Evolutionary conservation across 2,888 invertebrate genomes (phyloP).

Genomic region (Leucoma salicis): DNA sequence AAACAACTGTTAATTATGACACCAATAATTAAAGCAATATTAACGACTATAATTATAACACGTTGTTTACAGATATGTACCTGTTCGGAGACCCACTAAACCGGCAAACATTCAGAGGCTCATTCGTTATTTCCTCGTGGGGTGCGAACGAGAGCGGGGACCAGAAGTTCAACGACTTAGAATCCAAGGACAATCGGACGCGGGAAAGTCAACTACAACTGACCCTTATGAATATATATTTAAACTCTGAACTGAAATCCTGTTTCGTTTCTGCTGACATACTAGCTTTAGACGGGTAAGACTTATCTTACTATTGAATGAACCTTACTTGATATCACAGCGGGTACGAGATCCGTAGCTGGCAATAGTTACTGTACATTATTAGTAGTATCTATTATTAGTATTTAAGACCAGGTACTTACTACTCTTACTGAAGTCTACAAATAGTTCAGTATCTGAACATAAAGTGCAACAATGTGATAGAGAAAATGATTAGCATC

Average conservation of each 20-base stretch:
- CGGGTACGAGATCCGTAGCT: too few species aligned
- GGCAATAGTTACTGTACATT: too few species aligned
- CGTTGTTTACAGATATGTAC: constrained; percentile 86
- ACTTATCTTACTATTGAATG: constrained; percentile 13
- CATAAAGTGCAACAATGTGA: too few species aligned
- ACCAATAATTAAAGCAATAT: too few species aligned
- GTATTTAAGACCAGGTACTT: too few species aligned
- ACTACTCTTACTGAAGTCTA: too few species aligned
- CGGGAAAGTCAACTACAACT: constrained; percentile 89
- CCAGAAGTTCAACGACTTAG: constrained; percentile 84
- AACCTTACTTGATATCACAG: too few species aligned
- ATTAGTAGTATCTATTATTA: too few species aligned
- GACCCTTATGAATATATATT: constrained; percentile 87
- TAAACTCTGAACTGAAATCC: constrained; percentile 87
- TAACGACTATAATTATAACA: too few species aligned
- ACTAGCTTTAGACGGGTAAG: constrained; percentile 92
- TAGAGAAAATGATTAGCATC: too few species aligned
- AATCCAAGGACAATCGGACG: constrained; percentile 87
- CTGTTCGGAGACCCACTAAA: constrained; percentile 87
- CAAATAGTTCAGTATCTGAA: too few species aligned
- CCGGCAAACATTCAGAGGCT: constrained; percentile 91
- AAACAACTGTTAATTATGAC: too few species aligned
- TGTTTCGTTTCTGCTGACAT: constrained; percentile 91
- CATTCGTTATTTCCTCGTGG: constrained; percentile 90
- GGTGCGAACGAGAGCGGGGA: constrained; percentile 77